Evolutionary conservation across 2,888 invertebrate species (phyloP), one percentile per base, ranked within the genome.

Genomic region (Synanthedon vespiformis): DNA sequence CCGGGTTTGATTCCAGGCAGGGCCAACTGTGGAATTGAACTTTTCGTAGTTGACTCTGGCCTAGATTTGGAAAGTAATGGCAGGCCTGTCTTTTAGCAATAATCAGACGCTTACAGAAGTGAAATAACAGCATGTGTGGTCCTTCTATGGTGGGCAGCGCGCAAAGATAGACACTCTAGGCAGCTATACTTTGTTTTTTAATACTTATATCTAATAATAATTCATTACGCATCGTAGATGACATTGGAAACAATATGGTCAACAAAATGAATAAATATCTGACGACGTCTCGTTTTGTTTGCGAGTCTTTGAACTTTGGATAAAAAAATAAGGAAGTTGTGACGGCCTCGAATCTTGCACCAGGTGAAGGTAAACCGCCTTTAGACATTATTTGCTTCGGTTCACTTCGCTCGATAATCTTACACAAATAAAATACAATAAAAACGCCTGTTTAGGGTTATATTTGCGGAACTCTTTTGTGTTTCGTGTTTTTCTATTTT

Each of bases 241-340:
- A 44, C 44, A 44, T 44, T 44, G 44, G 14, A 44, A 13, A 44
- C 44, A 44, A 10, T 34, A 10, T 14, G 11, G n/a, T 44, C 44
- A 44, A 44, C 14, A 44, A 6, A 44, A 44, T 44, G 44, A 44
- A n/a, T 14, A 44, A 44, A 44, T 44, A 44, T 34, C 34, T 2
- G 44, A 13, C 14, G 6, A 13, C n/a, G 44, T 14, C 44, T 13
- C 14, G 44, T 44, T 50, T 22, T 16, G 27, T 49, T 44, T n/a
- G 44, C 40, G 13, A 48, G 51, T 54, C 55, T 54, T 44, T 54
- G 55, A 52, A 52, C 54, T 52, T 47, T 27, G 54, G 40, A 50
- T 34, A 50, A 52, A 55, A n/a, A 54, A 52, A n/a, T 40, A 40
- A 51, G 55, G 55, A 55, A 55, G 44, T 44, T 44, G 44, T 6